A percentile compares a stretch with the other conserved stretches of the same genome.
phyloP scores from a whole-genome alignment of 2,888 invertebrate genomes.

The Torymus texanus region DNA sequence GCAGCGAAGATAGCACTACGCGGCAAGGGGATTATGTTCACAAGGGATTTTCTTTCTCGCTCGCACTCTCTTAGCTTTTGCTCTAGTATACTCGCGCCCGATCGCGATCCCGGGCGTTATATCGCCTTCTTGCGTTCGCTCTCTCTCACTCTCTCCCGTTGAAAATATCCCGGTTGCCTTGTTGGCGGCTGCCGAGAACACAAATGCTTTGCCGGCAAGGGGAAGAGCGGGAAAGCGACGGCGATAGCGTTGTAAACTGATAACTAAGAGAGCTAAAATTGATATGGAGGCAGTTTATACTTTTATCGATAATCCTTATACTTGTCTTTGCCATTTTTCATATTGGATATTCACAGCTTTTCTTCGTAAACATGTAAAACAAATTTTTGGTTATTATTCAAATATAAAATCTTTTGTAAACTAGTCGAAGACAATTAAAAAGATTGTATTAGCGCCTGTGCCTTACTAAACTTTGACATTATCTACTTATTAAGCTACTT shows the following conservation, averaged over 20 bases:
- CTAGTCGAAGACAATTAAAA: too few relatives aligned
- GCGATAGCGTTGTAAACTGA: constrained; percentile 46
- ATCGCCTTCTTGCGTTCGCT: neutral
- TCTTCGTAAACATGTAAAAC: too few relatives aligned
- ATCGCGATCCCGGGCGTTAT: neutral
- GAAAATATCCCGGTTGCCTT: constrained; percentile 23
- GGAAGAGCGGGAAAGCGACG: constrained; percentile 9
- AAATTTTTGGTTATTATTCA: too few relatives aligned
- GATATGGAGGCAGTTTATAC: too few relatives aligned
- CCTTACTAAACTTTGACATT: too few relatives aligned
- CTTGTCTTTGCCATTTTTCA: neutral
- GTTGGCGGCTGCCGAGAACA: neutral
- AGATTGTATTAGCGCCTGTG: too few relatives aligned
- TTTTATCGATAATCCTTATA: constrained; percentile 4
- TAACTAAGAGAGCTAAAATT: constrained; percentile 2
- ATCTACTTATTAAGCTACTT: too few relatives aligned
- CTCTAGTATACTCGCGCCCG: too few relatives aligned
- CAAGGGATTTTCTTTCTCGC: constrained; percentile 36
- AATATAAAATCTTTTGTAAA: too few relatives aligned
- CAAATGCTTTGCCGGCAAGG: constrained; percentile 26
- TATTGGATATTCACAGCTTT: too few relatives aligned
- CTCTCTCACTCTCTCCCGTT: neutral
- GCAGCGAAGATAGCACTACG: constrained; percentile 23
- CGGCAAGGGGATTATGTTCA: constrained; percentile 52
- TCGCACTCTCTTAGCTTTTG: neutral